Conservation (phyloP, 2,888 invertebrate genomes). For the Polyommatus icarus region DNA sequence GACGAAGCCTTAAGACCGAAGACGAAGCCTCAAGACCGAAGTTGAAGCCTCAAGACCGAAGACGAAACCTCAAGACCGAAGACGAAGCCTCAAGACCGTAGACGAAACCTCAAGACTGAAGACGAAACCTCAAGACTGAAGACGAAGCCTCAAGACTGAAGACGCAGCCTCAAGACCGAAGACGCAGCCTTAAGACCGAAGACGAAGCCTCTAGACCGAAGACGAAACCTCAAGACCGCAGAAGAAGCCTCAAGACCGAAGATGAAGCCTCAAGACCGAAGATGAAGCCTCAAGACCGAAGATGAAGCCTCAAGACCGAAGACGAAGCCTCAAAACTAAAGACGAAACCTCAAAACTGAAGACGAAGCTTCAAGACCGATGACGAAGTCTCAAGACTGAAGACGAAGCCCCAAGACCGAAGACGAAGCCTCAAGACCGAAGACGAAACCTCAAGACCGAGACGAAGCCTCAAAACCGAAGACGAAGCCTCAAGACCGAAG, state of each 20-base stretch:
- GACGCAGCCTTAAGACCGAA: neutral
- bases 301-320: too few species aligned
- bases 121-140: neutral
- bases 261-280: too few species aligned
- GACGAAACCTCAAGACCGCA: too few species aligned
- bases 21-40: conserved; percentile 10
- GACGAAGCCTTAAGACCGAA: neutral
- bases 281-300: too few species aligned
- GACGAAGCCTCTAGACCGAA: conserved; percentile 11
- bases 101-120: conserved; percentile 10
- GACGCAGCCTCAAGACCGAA: conserved; percentile 4
- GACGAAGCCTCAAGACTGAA: conserved; percentile 1
- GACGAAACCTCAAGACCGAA: neutral
- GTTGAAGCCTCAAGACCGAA: conserved; percentile 16
- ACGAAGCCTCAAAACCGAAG: conserved; percentile 21
- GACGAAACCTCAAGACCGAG: neutral
- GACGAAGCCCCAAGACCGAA: too few species aligned
- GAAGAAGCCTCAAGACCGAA: too few species aligned
- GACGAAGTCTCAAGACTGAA: too few species aligned
- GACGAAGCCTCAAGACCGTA: neutral
- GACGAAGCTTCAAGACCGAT: too few species aligned
- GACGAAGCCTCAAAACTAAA: too few species aligned
- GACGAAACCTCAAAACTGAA: too few species aligned
- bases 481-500: conserved; percentile 18
- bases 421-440: too few species aligned